phyloP scores from a whole-genome alignment of 2,797 vertebrate species.

The Cossypha niveicapilla region DNA sequence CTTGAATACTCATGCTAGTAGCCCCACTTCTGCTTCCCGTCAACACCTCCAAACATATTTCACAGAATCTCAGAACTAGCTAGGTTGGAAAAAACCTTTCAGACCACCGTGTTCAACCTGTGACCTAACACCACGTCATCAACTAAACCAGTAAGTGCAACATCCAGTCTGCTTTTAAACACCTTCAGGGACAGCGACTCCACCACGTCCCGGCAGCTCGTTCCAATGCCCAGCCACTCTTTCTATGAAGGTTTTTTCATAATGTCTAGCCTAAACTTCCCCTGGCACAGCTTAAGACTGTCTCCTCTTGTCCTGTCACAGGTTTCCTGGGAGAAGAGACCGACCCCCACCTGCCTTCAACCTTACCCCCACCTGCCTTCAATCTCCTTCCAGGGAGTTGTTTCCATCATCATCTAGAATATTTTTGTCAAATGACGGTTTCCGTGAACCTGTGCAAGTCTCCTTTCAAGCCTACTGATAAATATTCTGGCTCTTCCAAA shows the following conservation, averaged over 20 bases:
- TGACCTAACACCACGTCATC: neutral
- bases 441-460: neutral
- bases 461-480: neutral
- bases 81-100: neutral
- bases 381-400: neutral
- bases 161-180: neutral
- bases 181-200: neutral
- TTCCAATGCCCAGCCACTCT: neutral
- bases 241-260: neutral
- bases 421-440: neutral
- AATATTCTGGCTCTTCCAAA: neutral
- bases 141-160: neutral
- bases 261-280: neutral
- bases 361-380: neutral
- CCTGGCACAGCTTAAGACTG: neutral
- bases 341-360: neutral
- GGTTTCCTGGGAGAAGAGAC: neutral
- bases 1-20: neutral
- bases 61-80: neutral
- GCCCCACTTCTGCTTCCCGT: neutral
- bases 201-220: neutral
- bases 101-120: neutral
- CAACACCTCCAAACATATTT: neutral
- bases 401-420: neutral
- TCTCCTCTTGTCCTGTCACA: neutral